A percentile compares a stretch with the other conserved stretches of the same genome.
Evolutionary conservation across 2,113 vertebrate genomes (phyloP).

Genomic region (Dendropsophus ebraccatus): DNA sequence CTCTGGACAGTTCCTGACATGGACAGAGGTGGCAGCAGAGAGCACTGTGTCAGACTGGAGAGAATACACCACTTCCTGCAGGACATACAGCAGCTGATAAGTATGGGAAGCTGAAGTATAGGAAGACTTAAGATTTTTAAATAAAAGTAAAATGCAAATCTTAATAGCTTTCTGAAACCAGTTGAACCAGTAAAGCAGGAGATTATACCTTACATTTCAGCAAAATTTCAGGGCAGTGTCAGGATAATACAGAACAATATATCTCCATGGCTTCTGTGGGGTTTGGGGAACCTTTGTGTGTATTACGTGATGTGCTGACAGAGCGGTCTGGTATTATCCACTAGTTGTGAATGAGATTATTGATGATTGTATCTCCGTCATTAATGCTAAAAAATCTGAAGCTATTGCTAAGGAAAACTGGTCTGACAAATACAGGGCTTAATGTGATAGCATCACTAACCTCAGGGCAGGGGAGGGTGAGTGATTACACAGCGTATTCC

Average conservation of each 20-base stretch:
- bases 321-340: neutral
- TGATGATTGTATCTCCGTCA: neutral
- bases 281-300: neutral
- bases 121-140: too few species aligned
- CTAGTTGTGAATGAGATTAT: neutral
- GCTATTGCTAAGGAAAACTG: neutral
- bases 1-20: too few species aligned
- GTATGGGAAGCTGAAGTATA: too few species aligned
- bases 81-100: too few species aligned
- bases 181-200: neutral
- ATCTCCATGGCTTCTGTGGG: neutral
- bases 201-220: neutral
- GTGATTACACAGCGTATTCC: slow-evolving; percentile 10
- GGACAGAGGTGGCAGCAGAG: too few species aligned
- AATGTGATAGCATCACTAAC: neutral
- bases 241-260: neutral
- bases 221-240: neutral
- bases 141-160: too few species aligned
- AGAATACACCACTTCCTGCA: too few species aligned
- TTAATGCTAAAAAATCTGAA: neutral
- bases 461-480: neutral
- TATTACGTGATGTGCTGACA: neutral
- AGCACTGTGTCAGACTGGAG: too few species aligned
- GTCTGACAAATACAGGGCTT: slow-evolving; percentile 2
- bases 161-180: too few species aligned